Conservation (phyloP, 2,797 vertebrate genomes). For the Chanos chanos region DNA sequence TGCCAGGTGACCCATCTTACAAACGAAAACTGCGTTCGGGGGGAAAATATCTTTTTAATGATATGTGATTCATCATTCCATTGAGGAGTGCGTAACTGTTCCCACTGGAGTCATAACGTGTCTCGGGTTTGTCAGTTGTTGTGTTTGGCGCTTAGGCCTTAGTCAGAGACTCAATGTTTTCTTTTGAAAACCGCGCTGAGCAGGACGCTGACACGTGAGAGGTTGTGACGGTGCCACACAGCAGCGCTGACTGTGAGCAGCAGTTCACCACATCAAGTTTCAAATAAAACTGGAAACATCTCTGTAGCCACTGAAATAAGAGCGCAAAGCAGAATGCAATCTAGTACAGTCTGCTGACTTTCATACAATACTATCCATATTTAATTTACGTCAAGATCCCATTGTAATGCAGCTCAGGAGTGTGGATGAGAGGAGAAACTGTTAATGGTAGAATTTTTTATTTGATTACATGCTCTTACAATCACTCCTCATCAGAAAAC, state of each 20-base stretch:
- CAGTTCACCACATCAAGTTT: too few species aligned
- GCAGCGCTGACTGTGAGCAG: constrained; percentile 15
- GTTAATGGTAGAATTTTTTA: constrained; percentile 13
- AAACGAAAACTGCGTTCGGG: too few species aligned
- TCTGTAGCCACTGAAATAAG: too few species aligned
- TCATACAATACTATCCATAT: too few species aligned
- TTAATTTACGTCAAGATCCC: too few species aligned
- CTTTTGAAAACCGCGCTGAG: constrained; percentile 24
- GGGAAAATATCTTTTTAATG: too few species aligned
- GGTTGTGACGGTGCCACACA: constrained; percentile 7
- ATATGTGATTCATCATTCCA: constrained; percentile 31
- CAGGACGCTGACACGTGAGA: constrained; percentile 15
- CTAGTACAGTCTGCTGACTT: too few species aligned
- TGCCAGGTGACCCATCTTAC: constrained; percentile 90
- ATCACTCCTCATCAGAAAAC: too few species aligned
- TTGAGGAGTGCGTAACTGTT: constrained; percentile 31
- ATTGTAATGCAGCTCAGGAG: too few species aligned
- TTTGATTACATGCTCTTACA: too few species aligned
- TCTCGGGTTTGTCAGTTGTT: constrained; percentile 33
- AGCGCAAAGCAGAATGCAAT: too few species aligned
- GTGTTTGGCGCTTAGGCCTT: constrained; percentile 27
- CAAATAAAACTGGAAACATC: too few species aligned
- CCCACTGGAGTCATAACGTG: constrained; percentile 25
- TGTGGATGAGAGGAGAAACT: neutral
- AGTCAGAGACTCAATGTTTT: constrained; percentile 27